Percentiles rank a stretch among this genome's conserved stretches.
phyloP scores from a whole-genome alignment of 2,888 invertebrate species.

The Alviniconcha strummeri region DNA sequence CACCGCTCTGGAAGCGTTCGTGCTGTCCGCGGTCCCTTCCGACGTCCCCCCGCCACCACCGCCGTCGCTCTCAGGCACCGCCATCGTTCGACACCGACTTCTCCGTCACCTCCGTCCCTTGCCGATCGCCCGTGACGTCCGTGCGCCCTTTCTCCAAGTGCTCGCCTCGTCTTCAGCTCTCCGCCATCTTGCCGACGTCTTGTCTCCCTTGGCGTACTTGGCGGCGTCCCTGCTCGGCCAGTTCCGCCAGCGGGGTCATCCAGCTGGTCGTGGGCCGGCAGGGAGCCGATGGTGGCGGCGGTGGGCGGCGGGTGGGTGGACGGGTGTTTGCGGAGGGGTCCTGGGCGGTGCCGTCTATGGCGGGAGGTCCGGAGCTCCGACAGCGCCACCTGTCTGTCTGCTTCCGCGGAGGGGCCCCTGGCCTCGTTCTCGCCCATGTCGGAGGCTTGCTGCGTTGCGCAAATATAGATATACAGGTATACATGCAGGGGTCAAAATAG shows the following conservation, averaged over 20 bases:
- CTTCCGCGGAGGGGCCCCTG: too few species aligned
- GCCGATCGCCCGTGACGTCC: not conserved
- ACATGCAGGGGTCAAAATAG: too few species aligned
- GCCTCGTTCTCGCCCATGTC: too few species aligned
- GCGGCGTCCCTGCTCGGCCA: slow-evolving; percentile 1
- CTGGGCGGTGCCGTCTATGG: slow-evolving; percentile 17
- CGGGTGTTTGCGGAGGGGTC: slow-evolving; percentile 3
- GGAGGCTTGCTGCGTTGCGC: too few species aligned
- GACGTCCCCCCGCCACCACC: not conserved
- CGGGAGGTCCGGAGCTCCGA: slow-evolving; percentile 3
- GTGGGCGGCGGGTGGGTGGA: slow-evolving; percentile 25
- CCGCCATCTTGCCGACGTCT: not conserved
- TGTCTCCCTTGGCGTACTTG: slow-evolving; percentile 6
- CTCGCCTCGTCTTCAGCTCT: slow-evolving; percentile 32
- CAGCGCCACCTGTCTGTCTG: too few species aligned
- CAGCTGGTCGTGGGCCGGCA: slow-evolving; percentile 23
- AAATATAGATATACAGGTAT: too few species aligned
- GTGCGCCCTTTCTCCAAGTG: slow-evolving; percentile 28
- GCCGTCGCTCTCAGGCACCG: not conserved
- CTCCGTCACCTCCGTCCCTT: not conserved
- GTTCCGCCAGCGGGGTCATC: slow-evolving; percentile 25
- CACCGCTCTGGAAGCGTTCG: slow-evolving; percentile 2
- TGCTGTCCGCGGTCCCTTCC: not conserved
- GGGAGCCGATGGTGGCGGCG: slow-evolving; percentile 32
- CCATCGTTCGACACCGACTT: not conserved